Conservation (phyloP, 53 echinoderm and acorn worm species). For the Echinarachnius parma region DNA sequence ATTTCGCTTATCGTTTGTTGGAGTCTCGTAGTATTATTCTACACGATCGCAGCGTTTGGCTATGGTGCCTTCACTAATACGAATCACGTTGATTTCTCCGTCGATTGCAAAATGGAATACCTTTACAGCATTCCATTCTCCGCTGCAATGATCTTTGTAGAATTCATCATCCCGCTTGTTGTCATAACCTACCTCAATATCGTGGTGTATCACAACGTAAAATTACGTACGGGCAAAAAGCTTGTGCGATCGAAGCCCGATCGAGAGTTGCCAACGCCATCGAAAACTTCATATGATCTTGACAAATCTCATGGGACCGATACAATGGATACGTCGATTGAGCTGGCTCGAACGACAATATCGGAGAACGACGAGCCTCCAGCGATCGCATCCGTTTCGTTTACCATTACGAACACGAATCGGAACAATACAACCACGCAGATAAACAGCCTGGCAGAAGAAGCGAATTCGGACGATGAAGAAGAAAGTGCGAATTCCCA, state of each 20-base stretch:
- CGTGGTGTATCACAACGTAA: conserved; percentile 62
- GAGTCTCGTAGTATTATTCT: conserved; percentile 50
- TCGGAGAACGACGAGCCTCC: not conserved
- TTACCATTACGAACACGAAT: not conserved
- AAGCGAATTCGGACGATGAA: not conserved
- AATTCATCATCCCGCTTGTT: conserved; percentile 59
- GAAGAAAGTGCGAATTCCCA: too few relatives aligned
- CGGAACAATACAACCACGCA: not conserved
- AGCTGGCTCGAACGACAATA: conserved; percentile 9
- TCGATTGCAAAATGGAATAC: conserved; percentile 69
- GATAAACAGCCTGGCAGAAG: not conserved
- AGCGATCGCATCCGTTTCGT: conserved; percentile 18
- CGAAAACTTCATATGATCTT: not conserved
- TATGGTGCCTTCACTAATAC: conserved; percentile 57
- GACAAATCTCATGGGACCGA: conserved; percentile 12
- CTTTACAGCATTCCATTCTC: conserved; percentile 40
- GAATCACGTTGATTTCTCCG: conserved; percentile 55
- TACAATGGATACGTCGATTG: conserved; percentile 11
- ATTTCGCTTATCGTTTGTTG: conserved; percentile 46
- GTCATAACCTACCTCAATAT: conserved; percentile 51
- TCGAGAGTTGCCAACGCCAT: not conserved
- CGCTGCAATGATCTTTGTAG: conserved; percentile 38
- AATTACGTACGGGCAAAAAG: conserved; percentile 41
- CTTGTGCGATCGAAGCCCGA: conserved; percentile 46
- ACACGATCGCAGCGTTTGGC: conserved; percentile 44